Evolutionary conservation across 1,140 invertebrate genomes (phyloP).

Genomic region (Philotrypesis tridentata): DNA sequence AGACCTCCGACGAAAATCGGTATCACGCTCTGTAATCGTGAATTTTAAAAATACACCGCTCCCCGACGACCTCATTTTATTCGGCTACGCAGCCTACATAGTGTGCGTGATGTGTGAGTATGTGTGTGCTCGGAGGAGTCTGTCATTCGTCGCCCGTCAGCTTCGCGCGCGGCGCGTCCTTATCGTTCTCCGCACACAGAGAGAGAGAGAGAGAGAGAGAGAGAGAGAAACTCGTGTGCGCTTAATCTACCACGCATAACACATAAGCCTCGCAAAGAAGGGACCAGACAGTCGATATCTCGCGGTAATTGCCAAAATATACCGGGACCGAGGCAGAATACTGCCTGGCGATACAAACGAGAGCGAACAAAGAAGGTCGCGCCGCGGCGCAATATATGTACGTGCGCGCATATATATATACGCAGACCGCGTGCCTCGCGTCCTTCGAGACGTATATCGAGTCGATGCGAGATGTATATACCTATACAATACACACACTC

Average conservation of each 20-base stretch:
- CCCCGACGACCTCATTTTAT: slow-evolving; percentile 19
- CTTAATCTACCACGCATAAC: too few species aligned
- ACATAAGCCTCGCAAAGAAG: too few species aligned
- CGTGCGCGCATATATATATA: too few species aligned
- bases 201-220: too few species aligned
- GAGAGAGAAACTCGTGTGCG: neutral
- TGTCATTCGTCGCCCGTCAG: slow-evolving; percentile 4
- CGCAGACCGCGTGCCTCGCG: too few species aligned
- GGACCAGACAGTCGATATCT: neutral
- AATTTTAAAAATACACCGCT: slow-evolving; percentile 14
- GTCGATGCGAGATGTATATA: too few species aligned
- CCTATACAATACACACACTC: too few species aligned
- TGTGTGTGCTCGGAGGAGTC: neutral
- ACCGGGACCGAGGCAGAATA: neutral
- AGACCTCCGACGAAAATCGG: neutral
- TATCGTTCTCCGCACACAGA: neutral
- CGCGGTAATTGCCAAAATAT: slow-evolving; percentile 20
- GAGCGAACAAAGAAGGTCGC: slow-evolving; percentile 21
- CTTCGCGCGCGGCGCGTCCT: neutral
- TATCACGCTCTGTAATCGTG: neutral
- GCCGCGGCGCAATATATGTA: neutral
- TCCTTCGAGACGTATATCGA: too few species aligned
- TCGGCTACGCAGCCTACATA: neutral
- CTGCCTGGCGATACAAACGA: too few species aligned
- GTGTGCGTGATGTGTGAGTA: too few species aligned